phyloP scores from a whole-genome alignment of 2,797 vertebrate species.

The Platalea minor region DNA sequence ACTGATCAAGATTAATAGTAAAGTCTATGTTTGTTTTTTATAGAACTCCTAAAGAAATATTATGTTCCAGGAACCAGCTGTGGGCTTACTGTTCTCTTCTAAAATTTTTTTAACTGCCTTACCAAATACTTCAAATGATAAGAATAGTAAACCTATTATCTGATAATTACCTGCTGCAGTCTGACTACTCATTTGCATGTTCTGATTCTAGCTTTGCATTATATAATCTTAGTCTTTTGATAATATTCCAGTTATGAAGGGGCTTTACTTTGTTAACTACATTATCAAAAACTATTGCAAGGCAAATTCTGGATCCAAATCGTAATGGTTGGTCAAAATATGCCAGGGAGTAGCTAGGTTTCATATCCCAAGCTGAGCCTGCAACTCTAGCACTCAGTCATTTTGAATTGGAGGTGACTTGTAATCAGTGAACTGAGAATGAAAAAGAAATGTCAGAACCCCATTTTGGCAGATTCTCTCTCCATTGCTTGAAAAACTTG shows the following conservation, averaged over 20 bases:
- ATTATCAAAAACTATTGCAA: not conserved
- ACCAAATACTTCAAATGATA: conserved; percentile 15
- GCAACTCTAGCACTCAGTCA: not conserved
- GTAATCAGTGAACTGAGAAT: not conserved
- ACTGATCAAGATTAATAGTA: not conserved
- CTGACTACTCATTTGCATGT: conserved; percentile 51
- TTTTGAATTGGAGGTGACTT: not conserved
- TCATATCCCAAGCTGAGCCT: not conserved
- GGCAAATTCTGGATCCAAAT: not conserved
- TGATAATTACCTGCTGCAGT: conserved; percentile 55
- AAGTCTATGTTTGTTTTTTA: not conserved
- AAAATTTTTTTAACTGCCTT: not conserved
- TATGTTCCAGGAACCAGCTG: not conserved
- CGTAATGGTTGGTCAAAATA: not conserved
- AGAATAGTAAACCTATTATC: conserved; percentile 59
- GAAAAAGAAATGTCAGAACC: not conserved
- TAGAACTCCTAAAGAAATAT: not conserved
- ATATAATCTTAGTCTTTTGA: conserved; percentile 24
- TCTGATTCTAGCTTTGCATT: conserved; percentile 27
- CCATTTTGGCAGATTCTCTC: not conserved
- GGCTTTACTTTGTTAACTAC: not conserved
- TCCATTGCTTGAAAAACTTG: not conserved
- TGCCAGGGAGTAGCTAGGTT: not conserved
- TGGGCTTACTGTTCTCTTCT: conserved; percentile 3
- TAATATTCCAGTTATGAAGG: not conserved